Evolutionary conservation across 2,888 invertebrate species (phyloP).

Genomic region (Asteroscopus sphinx): DNA sequence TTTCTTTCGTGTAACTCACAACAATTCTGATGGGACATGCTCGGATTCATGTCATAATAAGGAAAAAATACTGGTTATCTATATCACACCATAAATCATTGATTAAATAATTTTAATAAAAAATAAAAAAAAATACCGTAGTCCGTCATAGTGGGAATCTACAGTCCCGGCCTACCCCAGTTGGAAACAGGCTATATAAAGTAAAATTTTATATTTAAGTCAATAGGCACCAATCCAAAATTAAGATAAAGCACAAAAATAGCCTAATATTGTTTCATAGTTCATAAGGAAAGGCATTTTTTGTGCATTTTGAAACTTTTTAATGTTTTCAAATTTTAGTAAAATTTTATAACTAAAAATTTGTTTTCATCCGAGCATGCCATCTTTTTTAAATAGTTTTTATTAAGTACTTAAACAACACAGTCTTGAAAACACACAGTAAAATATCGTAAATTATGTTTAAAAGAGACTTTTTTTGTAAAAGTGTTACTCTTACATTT

Average conservation of each 20-base stretch:
- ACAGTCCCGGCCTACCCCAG: too few relatives aligned
- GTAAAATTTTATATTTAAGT: too few relatives aligned
- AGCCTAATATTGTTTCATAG: conserved; percentile 37
- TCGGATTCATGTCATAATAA: conserved; percentile 16
- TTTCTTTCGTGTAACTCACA: conserved; percentile 59
- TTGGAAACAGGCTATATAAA: too few relatives aligned
- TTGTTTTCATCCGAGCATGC: conserved; percentile 48
- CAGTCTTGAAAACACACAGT: conserved; percentile 73
- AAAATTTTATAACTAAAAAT: background rate
- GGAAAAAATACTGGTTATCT: too few relatives aligned
- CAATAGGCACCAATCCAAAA: too few relatives aligned
- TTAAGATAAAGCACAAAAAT: conserved; percentile 19
- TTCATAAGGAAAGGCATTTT: conserved; percentile 42
- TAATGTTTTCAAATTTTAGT: background rate
- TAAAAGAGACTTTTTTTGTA: conserved; percentile 26
- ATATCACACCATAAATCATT: too few relatives aligned
- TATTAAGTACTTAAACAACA: conserved; percentile 63
- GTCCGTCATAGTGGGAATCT: too few relatives aligned
- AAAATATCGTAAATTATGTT: conserved; percentile 46
- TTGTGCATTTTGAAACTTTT: conserved; percentile 27
- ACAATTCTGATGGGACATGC: conserved; percentile 60
- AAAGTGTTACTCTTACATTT: conserved; percentile 42
- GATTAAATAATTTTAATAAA: too few relatives aligned
- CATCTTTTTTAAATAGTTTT: conserved; percentile 49
- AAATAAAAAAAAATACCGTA: too few relatives aligned